These are phyloP conservation scores for Bombycilla garrulus DNA, from an alignment of 2,113 vertebrate genomes.

Conservation along the genomic window DNA sequence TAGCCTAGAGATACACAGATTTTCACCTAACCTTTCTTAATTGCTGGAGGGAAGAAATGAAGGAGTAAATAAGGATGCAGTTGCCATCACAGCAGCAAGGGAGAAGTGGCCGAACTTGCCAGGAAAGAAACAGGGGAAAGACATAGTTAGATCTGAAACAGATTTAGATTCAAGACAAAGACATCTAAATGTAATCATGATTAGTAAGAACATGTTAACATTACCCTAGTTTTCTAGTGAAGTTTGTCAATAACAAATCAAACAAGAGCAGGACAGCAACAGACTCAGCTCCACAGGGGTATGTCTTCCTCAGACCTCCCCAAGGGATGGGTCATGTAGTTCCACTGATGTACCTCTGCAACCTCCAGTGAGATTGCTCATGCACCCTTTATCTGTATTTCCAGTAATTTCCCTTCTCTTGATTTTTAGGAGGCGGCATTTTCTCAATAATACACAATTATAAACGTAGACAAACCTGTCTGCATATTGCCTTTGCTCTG, in stretches of 20 bases:
- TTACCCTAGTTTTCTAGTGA: background rate
- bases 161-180: background rate
- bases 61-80: background rate
- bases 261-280: background rate
- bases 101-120: background rate
- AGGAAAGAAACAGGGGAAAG: background rate
- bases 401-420: background rate
- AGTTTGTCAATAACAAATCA: background rate
- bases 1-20: background rate
- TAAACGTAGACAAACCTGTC: background rate
- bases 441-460: background rate
- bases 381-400: background rate
- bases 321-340: background rate
- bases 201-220: background rate
- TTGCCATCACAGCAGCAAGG: background rate
- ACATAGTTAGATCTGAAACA: background rate
- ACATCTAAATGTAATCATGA: background rate
- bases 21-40: background rate
- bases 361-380: background rate
- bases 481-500: background rate
- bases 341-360: background rate
- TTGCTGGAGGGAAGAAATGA: background rate
- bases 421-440: background rate
- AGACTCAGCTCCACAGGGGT: fast-evolving
- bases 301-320: background rate